Conservation (phyloP, 37 sponge, comb jelly and placozoan species). For the Oscarella lobularis region DNA sequence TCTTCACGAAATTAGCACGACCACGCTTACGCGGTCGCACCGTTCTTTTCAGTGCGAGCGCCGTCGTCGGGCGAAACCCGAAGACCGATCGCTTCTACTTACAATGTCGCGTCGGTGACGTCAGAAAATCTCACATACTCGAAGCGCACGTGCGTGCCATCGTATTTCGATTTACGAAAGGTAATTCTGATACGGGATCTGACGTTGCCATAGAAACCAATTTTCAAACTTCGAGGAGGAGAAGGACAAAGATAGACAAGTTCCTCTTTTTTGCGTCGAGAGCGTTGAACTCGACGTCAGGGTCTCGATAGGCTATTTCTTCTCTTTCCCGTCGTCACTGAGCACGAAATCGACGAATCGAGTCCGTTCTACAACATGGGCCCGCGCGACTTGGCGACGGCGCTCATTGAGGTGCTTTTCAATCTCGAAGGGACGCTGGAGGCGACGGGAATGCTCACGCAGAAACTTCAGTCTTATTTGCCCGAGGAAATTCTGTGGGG, state of each 20-base stretch:
- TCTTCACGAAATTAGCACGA: constrained; percentile 55
- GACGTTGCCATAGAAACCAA: too few species aligned
- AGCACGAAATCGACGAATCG: constrained; percentile 27
- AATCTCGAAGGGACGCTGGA: constrained; percentile 74
- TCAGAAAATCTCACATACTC: constrained; percentile 38
- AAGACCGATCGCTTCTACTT: constrained; percentile 16
- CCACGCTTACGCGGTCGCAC: constrained; percentile 55
- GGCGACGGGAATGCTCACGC: constrained; percentile 55
- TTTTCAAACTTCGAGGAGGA: constrained; percentile 19
- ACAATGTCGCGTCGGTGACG: constrained; percentile 41
- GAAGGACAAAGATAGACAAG: not conserved
- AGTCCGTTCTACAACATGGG: constrained; percentile 50
- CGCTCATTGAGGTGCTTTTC: constrained; percentile 49
- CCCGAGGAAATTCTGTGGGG: constrained; percentile 47
- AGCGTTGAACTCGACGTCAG: constrained; percentile 36
- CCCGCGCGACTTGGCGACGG: constrained; percentile 3
- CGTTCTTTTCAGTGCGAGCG: constrained; percentile 45
- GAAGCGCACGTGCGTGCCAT: constrained; percentile 57
- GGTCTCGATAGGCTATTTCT: constrained; percentile 55
- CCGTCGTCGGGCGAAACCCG: constrained; percentile 23
- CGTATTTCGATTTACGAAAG: too few species aligned
- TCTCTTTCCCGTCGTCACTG: constrained; percentile 34
- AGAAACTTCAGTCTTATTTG: constrained; percentile 67
- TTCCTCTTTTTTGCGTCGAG: constrained; percentile 1
- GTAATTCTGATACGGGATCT: too few species aligned